These are phyloP conservation scores for Pelvicachromis taeniatus DNA, from an alignment of 2,113 vertebrate genomes.

Conservation along the genomic window DNA sequence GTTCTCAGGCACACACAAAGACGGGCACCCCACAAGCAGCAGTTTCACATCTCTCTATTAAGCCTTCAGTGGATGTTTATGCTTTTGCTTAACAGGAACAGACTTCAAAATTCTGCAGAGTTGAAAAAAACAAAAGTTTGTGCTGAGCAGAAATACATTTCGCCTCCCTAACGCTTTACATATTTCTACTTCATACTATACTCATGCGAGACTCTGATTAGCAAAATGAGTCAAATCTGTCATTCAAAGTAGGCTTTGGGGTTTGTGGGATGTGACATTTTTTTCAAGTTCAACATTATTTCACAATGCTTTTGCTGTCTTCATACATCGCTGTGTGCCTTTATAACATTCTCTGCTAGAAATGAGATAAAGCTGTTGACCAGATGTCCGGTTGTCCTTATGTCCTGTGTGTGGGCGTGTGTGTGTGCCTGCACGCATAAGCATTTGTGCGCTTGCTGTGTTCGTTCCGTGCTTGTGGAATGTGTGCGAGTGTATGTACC, in stretches of 20 bases:
- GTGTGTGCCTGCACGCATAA: not conserved
- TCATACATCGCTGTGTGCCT: conserved; percentile 18
- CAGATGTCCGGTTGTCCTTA: conserved; percentile 54
- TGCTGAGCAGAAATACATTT: not conserved
- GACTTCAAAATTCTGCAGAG: conserved; percentile 19
- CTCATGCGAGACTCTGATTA: conserved; percentile 31
- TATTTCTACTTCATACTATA: conserved; percentile 19
- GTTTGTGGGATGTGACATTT: conserved; percentile 12
- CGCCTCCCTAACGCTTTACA: not conserved
- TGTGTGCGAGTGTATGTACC: not conserved
- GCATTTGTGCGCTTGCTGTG: not conserved
- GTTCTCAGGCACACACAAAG: not conserved
- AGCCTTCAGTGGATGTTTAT: conserved; percentile 63
- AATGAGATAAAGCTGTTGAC: conserved; percentile 45
- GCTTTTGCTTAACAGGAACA: conserved; percentile 43
- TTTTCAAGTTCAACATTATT: not conserved
- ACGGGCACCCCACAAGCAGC: conserved; percentile 19
- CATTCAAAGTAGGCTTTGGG: not conserved
- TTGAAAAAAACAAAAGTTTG: conserved; percentile 26
- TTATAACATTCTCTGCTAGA: conserved; percentile 25
- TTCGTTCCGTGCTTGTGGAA: not conserved
- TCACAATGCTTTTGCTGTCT: conserved; percentile 10
- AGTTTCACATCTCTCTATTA: conserved; percentile 49
- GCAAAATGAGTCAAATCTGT: conserved; percentile 29
- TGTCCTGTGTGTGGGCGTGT: not conserved